phyloP scores from a whole-genome alignment of 2,888 invertebrate species.

The Pemphredon lugubris region DNA sequence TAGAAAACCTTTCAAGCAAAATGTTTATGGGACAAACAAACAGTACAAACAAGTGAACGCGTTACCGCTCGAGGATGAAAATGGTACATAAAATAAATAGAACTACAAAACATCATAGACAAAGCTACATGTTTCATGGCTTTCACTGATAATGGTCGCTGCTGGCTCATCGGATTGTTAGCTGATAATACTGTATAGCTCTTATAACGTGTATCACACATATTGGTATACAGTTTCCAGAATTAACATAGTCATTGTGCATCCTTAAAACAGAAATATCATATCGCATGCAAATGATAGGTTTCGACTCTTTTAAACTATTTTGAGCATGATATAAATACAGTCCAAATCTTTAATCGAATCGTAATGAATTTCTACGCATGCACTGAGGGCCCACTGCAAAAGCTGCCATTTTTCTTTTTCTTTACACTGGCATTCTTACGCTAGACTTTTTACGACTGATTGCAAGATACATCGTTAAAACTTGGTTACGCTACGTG shows the following conservation, averaged over 20 bases:
- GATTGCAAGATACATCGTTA: too few relatives aligned
- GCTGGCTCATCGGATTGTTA: constrained; percentile 78
- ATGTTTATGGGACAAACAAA: constrained; percentile 70
- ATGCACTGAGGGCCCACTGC: constrained; percentile 64
- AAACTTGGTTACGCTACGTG: too few relatives aligned
- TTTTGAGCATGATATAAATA: constrained; percentile 40
- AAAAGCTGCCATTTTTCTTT: constrained; percentile 56
- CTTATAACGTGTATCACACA: constrained; percentile 48
- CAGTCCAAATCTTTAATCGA: constrained; percentile 36
- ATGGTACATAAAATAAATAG: constrained; percentile 49
- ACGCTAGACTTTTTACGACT: too few relatives aligned
- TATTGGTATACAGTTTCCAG: constrained; percentile 67
- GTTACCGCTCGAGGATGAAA: constrained; percentile 50
- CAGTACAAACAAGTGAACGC: constrained; percentile 66
- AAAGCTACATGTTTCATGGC: constrained; percentile 70
- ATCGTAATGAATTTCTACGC: constrained; percentile 55
- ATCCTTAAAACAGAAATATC: constrained; percentile 79
- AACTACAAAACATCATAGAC: constrained; percentile 52
- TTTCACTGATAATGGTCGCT: constrained; percentile 81
- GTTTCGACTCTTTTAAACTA: constrained; percentile 61
- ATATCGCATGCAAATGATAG: constrained; percentile 76
- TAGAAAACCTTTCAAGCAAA: constrained; percentile 65
- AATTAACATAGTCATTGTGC: constrained; percentile 81
- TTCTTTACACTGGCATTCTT: too few relatives aligned
- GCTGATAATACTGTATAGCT: constrained; percentile 52